A percentile compares a stretch with the other conserved stretches of the same genome.
phyloP scores from a whole-genome alignment of 2,888 invertebrate genomes.

The Cheilosia impressa region DNA sequence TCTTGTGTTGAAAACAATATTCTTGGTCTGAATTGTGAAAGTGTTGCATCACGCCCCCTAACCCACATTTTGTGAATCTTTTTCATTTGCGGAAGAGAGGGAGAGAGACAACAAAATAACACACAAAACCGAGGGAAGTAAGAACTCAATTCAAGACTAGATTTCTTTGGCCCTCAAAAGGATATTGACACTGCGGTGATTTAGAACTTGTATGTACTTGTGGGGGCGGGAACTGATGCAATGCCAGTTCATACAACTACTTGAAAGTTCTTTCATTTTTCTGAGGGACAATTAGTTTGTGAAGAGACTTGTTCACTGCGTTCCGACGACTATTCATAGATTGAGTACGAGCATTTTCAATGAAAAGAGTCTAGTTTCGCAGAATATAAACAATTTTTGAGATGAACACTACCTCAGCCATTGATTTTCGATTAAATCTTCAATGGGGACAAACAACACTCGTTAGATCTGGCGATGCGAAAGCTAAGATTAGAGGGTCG shows the following conservation, averaged over 20 bases:
- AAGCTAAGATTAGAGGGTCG: no score
- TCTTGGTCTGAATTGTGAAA: not conserved
- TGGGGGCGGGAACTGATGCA: not conserved
- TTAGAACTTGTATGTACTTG: slow-evolving; percentile 22
- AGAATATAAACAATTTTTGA: no score
- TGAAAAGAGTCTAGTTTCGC: not conserved
- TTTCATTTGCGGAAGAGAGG: not conserved
- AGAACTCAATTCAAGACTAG: slow-evolving; percentile 45
- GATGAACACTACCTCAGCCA: no score
- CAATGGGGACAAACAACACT: no score
- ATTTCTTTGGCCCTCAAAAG: slow-evolving; percentile 34
- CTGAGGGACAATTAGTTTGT: slow-evolving; percentile 23
- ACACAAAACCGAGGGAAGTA: slow-evolving; percentile 6
- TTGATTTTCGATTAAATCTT: no score
- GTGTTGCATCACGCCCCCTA: slow-evolving; percentile 15
- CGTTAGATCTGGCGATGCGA: no score
- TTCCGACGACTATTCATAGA: not conserved
- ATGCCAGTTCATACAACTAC: slow-evolving; percentile 11
- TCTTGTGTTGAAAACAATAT: slow-evolving; percentile 20
- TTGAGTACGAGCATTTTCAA: not conserved
- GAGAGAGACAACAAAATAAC: not conserved
- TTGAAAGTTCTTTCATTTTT: slow-evolving; percentile 19
- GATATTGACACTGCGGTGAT: slow-evolving; percentile 52
- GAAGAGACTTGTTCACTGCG: not conserved
- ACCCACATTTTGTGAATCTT: slow-evolving; percentile 13